These are phyloP conservation scores for Plumapathes pennacea DNA, from an alignment of 92 coral and sea anemone species.

Conservation along the genomic window DNA sequence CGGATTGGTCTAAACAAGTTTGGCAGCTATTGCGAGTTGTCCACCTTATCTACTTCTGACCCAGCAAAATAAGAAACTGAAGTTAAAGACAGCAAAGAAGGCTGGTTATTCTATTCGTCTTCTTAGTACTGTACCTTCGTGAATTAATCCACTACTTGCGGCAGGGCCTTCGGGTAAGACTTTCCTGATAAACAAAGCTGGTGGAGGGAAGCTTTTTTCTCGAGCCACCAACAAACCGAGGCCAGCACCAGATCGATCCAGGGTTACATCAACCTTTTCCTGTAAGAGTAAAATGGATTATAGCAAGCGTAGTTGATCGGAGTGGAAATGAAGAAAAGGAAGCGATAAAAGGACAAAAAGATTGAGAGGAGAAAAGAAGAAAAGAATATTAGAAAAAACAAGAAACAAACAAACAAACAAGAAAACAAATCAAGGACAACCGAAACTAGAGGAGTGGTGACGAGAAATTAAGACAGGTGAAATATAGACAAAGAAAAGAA, in stretches of 20 bases:
- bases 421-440: too few species aligned
- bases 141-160: slow-evolving; percentile 53
- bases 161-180: slow-evolving; percentile 73
- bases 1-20: too few species aligned
- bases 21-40: too few species aligned
- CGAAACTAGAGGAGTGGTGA: too few species aligned
- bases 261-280: slow-evolving; percentile 43
- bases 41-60: too few species aligned
- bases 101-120: too few species aligned
- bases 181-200: slow-evolving; percentile 73
- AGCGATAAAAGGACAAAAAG: background rate
- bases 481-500: too few species aligned
- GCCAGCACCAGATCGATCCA: slow-evolving; percentile 61
- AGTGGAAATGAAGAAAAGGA: background rate
- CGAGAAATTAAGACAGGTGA: too few species aligned
- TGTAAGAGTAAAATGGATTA: slow-evolving; percentile 2
- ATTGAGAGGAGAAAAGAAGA: background rate
- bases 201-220: slow-evolving; percentile 58
- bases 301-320: too few species aligned
- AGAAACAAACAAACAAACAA: too few species aligned
- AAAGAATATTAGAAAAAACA: background rate
- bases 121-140: slow-evolving; percentile 52
- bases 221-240: slow-evolving; percentile 72
- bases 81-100: too few species aligned
- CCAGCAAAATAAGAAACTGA: too few species aligned